These are phyloP conservation scores for Oxyruncus cristatus DNA, from an alignment of 2,113 vertebrate genomes.

Conservation along the genomic window DNA sequence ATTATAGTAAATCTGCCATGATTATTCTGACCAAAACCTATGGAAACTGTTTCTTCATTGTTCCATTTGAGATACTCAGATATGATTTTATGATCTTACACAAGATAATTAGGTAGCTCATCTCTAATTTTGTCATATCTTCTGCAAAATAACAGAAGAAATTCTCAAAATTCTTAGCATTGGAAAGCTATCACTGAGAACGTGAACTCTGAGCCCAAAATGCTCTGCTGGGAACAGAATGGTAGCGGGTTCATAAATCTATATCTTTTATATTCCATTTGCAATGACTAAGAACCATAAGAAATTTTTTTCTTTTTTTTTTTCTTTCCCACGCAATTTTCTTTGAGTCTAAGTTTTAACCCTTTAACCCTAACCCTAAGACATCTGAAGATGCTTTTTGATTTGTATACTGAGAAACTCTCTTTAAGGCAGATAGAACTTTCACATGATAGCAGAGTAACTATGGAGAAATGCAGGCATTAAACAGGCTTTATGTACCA, in stretches of 20 bases:
- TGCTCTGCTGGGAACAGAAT: neutral
- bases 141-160: neutral
- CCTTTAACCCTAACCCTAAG: neutral
- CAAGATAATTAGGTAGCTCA: neutral
- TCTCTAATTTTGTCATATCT: neutral
- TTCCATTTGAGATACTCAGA: neutral
- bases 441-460: neutral
- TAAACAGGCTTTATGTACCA: neutral
- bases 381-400: neutral
- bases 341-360: neutral
- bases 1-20: neutral
- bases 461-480: neutral
- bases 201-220: neutral
- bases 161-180: neutral
- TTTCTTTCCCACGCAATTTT: neutral
- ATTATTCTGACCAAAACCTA: neutral
- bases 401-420: neutral
- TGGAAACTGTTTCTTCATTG: neutral
- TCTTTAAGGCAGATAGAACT: neutral
- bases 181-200: neutral
- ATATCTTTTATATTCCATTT: neutral
- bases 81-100: neutral
- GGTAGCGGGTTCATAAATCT: neutral
- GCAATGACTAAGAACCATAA: neutral
- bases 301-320: fast-evolving